Percentiles rank a stretch among this genome's conserved stretches.
Evolutionary conservation across 1,140 invertebrate species (phyloP).

Genomic region (Zaprionus davidi): DNA sequence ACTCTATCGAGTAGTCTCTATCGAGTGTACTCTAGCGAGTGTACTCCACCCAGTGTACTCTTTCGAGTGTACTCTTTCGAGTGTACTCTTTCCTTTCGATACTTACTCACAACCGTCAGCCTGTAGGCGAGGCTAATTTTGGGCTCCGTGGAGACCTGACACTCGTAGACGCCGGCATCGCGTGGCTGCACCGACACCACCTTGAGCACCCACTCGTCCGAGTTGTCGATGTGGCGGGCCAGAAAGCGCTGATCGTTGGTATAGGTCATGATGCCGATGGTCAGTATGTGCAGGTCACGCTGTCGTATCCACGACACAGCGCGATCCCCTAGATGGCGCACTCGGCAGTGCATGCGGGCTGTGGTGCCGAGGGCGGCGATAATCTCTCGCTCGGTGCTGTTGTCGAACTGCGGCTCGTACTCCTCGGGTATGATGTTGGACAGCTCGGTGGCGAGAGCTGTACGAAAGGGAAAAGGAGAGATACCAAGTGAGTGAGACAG

Average conservation of each 20-base stretch:
- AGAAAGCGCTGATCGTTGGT: conserved; percentile 91
- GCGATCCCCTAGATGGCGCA: conserved; percentile 93
- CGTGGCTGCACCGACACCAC: conserved; percentile 91
- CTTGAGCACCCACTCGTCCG: conserved; percentile 94
- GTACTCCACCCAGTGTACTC: no score
- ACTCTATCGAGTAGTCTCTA: no score
- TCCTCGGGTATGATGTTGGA: conserved; percentile 76
- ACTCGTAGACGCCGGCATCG: conserved; percentile 92
- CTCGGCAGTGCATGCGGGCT: conserved; percentile 92
- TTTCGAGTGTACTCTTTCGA: no score
- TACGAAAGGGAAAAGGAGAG: conserved; percentile 12
- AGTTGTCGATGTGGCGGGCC: conserved; percentile 92
- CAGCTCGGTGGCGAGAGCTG: conserved; percentile 61
- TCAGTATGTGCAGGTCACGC: conserved; percentile 90
- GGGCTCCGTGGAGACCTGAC: conserved; percentile 94
- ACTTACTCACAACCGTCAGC: conserved; percentile 93
- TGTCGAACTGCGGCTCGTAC: conserved; percentile 93
- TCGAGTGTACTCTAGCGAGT: no score
- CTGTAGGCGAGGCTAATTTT: conserved; percentile 93
- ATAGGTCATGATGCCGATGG: conserved; percentile 90
- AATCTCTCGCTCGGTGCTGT: conserved; percentile 92
- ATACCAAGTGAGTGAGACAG: background rate
- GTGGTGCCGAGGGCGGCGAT: conserved; percentile 94
- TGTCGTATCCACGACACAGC: conserved; percentile 92
- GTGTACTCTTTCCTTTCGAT: conserved; percentile 11